phyloP scores from a whole-genome alignment of 2,888 invertebrate species.

The Brachynemurus nebulosus region DNA sequence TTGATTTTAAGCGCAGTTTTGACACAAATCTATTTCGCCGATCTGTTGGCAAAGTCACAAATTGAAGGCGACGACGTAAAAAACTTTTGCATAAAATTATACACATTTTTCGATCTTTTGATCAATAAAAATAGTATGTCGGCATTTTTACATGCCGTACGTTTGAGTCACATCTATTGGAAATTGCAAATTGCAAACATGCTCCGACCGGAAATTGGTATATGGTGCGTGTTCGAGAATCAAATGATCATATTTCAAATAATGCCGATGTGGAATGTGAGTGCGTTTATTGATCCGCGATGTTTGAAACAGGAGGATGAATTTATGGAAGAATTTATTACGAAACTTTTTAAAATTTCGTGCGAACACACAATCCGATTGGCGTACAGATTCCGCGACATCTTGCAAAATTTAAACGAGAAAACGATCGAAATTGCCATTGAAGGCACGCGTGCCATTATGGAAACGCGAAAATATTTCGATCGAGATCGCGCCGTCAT shows the following conservation, averaged over 20 bases:
- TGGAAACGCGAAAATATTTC: conserved; percentile 42
- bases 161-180: conserved; percentile 32
- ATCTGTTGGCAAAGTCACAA: background rate
- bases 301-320: conserved; percentile 28
- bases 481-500: conserved; percentile 46
- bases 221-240: conserved; percentile 36
- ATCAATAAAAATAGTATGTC: conserved; percentile 25
- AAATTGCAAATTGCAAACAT: conserved; percentile 25
- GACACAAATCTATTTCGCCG: conserved; percentile 3
- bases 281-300: conserved; percentile 20
- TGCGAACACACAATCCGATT: conserved; percentile 48
- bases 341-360: conserved; percentile 44
- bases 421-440: conserved; percentile 29
- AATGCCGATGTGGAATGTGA: conserved; percentile 41
- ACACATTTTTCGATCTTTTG: conserved; percentile 30
- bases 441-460: conserved; percentile 40
- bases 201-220: conserved; percentile 18
- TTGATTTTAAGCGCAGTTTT: background rate
- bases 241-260: conserved; percentile 47
- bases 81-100: conserved; percentile 27
- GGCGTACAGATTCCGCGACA: conserved; percentile 43
- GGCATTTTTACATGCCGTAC: conserved; percentile 29
- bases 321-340: conserved; percentile 42
- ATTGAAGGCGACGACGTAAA: conserved; percentile 9
- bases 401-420: conserved; percentile 21